Evolutionary conservation across 2,113 vertebrate species (phyloP), one percentile per base, ranked within the genome.

Genomic region (Leucosticte australis): DNA sequence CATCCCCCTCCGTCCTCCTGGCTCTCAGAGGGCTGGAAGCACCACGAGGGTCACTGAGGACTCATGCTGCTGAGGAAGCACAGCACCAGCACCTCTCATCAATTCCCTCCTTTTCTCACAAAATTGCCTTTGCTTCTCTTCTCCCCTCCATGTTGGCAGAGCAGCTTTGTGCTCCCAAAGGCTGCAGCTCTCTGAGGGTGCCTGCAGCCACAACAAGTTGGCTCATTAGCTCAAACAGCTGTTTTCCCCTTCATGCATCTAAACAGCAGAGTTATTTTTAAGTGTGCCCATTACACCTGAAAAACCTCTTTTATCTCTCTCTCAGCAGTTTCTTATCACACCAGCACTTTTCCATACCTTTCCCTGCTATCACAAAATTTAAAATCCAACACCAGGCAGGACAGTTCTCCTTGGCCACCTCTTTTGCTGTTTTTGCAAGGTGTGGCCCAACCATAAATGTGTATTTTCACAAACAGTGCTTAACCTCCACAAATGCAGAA

Each of bases 1-100:
- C 44, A 46, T 46, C 44, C 44, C 44, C 30, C 19, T 33, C 1
- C 2, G 1, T 35, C 59, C 57, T 79, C 52, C 77, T 31, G 47
- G 62, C 17, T 68, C 39, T 55, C 75, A 28, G 22, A 42, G 47
- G 31, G 33, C 57, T 86, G 57, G 67, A 83, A 71, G 13, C 20
- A 69, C 28, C 4, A 7, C 0, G 0, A 77, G 27, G 31, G 41
- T 73, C 73, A 73, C 23, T 8, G 0, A 44, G 15, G 27, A 3
- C 49, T 83, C 44, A 21, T 27, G 35, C 56, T 79, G 63, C 52
- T 22, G 23, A 80, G 33, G 33, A 46, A 76, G 30, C 42, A 86
- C 33, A 6, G 1, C 24, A 8, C 17, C 63, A 44, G 35, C 44
- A 57, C 24, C 23, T 39, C 47, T 41, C 50, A 33, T 9, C 14